Percentiles rank a stretch among this genome's conserved stretches.
These are phyloP conservation scores for Anguilla pacifica DNA, from an alignment of 2,797 vertebrate species.

Conservation along the genomic window DNA sequence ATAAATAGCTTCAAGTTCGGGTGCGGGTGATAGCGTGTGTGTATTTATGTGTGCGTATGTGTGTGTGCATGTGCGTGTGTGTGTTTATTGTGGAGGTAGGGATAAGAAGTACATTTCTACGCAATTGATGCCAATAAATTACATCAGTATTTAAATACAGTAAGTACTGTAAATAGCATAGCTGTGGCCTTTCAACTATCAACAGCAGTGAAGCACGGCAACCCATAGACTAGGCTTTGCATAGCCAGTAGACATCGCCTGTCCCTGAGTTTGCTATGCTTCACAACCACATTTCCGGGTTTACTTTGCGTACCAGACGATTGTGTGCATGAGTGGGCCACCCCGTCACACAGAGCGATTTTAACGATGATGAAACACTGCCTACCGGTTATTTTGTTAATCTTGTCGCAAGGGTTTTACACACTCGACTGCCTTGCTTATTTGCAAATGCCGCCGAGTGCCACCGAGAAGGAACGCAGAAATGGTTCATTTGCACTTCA, in stretches of 20 bases:
- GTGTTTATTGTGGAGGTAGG: background rate
- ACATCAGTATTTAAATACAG: background rate
- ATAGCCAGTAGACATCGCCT: background rate
- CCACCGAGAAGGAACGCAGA: background rate
- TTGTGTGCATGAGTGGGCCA: background rate
- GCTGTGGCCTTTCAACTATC: background rate
- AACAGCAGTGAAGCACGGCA: background rate
- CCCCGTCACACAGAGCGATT: background rate
- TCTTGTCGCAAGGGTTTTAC: background rate
- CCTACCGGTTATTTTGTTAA: background rate
- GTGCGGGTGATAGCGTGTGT: background rate
- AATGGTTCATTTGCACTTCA: background rate
- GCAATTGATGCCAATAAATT: background rate
- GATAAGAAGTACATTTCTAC: background rate
- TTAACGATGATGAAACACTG: background rate
- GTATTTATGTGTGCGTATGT: no score
- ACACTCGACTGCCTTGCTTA: background rate
- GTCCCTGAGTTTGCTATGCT: background rate
- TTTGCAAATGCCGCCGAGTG: background rate
- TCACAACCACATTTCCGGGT: background rate
- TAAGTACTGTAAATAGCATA: background rate
- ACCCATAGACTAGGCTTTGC: background rate
- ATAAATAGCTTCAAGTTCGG: background rate
- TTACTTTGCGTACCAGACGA: background rate
- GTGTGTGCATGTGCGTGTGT: no score